Evolutionary conservation across 2,113 vertebrate genomes (phyloP).

Genomic region (Phoxinus phoxinus): DNA sequence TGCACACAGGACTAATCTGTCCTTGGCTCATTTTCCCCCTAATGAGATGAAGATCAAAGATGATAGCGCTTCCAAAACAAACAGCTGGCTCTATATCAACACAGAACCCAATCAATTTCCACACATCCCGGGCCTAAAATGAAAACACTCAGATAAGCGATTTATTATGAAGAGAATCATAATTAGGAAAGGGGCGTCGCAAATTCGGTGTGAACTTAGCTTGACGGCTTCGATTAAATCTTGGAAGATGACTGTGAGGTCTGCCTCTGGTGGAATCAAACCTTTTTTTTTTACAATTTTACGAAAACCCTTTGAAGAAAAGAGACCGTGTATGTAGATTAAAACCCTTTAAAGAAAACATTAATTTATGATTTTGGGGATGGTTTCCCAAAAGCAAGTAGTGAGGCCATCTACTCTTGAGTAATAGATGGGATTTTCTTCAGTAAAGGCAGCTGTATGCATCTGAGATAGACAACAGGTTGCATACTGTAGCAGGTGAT

Average conservation of each 20-base stretch:
- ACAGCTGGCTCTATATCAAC: constrained; percentile 55
- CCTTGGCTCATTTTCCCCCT: constrained; percentile 27
- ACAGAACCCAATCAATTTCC: constrained; percentile 53
- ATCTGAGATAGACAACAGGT: background rate
- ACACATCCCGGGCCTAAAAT: constrained; percentile 53
- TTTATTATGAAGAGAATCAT: constrained; percentile 54
- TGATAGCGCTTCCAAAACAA: constrained; percentile 44
- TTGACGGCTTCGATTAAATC: constrained; percentile 32
- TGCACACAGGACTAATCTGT: constrained; percentile 20
- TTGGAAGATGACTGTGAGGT: constrained; percentile 9
- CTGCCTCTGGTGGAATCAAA: background rate
- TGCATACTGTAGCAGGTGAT: constrained; percentile 21
- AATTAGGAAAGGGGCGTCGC: constrained; percentile 38
- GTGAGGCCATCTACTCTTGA: background rate
- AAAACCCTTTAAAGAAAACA: background rate
- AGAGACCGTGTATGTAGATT: background rate
- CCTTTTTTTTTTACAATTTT: background rate
- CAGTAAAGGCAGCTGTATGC: background rate
- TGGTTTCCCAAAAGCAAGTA: background rate
- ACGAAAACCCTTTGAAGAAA: background rate
- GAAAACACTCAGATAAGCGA: constrained; percentile 55
- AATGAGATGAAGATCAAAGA: constrained; percentile 54
- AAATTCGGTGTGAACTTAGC: constrained; percentile 18
- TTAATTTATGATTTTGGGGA: background rate
- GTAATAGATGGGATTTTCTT: background rate